phyloP scores from a whole-genome alignment of 2,113 vertebrate genomes.

The Dascyllus trimaculatus region DNA sequence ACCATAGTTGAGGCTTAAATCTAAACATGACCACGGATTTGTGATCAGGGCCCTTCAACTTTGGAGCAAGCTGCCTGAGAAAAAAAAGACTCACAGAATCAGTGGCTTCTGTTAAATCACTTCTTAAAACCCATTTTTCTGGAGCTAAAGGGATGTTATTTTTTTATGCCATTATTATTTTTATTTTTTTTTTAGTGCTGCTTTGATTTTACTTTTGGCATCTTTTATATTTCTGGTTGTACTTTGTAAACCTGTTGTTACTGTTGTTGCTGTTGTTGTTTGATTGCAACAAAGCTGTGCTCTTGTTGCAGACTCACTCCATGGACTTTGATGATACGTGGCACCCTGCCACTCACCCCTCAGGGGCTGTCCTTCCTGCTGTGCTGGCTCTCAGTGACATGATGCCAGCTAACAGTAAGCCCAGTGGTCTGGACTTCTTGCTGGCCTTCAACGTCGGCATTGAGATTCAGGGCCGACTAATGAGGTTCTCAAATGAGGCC shows the following conservation, averaged over 20 bases:
- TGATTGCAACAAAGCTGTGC: background rate
- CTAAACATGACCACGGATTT: too few species aligned
- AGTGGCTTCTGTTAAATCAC: too few species aligned
- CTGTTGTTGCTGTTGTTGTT: background rate
- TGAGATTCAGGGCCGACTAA: conserved; percentile 90
- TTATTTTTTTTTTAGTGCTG: too few species aligned
- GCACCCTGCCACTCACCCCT: conserved; percentile 93
- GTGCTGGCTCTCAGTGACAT: conserved; percentile 89
- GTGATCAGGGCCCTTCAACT: too few species aligned
- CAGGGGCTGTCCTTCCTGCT: conserved; percentile 90
- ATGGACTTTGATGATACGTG: conserved; percentile 95
- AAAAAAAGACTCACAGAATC: too few species aligned
- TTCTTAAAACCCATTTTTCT: too few species aligned
- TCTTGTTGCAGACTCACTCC: conserved; percentile 86
- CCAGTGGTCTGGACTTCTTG: conserved; percentile 88
- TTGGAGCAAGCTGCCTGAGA: too few species aligned
- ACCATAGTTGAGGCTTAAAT: too few species aligned
- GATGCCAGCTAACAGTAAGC: conserved; percentile 84
- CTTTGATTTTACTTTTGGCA: too few species aligned
- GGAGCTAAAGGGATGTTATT: too few species aligned
- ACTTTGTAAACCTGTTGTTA: background rate
- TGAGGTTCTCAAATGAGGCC: conserved; percentile 91
- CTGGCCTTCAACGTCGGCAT: conserved; percentile 90
- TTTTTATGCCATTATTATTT: too few species aligned
- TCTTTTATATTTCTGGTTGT: too few species aligned